Base-by-base conservation (phyloP, 2,797 vertebrate species). In the Gouania willdenowi region DNA sequence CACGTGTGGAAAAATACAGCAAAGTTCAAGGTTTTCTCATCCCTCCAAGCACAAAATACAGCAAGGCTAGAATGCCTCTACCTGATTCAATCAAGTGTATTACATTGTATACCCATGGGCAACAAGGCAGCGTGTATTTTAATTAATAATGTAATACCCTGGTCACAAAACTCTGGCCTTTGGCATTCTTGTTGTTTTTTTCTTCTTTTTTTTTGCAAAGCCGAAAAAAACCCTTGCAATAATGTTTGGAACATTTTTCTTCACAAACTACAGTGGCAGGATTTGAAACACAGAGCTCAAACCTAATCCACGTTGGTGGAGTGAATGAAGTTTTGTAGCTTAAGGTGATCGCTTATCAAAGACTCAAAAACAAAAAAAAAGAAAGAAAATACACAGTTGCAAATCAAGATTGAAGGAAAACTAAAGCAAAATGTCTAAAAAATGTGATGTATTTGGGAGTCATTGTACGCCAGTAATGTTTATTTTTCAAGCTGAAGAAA, bases 31-130 rank as follows among this genome's bases (percentile, higher is more conserved):
- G 93, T 86, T 90, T 85, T 86, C 87, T 91, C 84, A 78, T 88
- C 85, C 91, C 92, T 96, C 89, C 87, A 84, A 97, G 92, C 89
- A 71, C 86, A 89, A 90, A 94, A 91, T 89, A 89, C 84, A 91
- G 94, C 93, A 91, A 65, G 89, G 87, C 89, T 88, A 62, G 67
- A 80, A 90, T 91, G 89, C 91, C 89, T 87, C 84, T 90, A 93
- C 90, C 93, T 92, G 92, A 93, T 93, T 96, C 93, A 96, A 96
- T 98, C 94, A 97, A 96, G 91, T 93, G 90, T 83, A 93, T 91
- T 86, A 88, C 89, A 90, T 81, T 91, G 81, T 95, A 94, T 94
- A 93, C 92, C 94, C 93, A 94, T 89, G 42, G 94, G 94, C 94
- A 93, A 93, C 81, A 63, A 78, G 87, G 91, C 86, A 89, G 91